A percentile compares a stretch with the other conserved stretches of the same genome.
Conservation (phyloP, 1,140 invertebrate genomes). For the Danaus plexippus region DNA sequence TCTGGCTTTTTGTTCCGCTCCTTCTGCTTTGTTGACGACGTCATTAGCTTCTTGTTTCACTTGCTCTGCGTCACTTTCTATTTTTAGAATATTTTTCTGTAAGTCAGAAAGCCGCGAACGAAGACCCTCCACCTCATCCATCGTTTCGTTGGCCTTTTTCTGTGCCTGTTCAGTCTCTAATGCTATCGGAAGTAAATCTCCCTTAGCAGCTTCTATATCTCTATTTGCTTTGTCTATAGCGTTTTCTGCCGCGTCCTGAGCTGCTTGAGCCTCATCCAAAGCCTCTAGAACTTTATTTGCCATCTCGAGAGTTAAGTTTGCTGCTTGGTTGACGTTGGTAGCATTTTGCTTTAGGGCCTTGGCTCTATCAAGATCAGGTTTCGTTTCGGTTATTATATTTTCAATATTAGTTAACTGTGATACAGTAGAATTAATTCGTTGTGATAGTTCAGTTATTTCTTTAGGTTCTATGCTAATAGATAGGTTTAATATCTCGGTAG, state of each 20-base stretch:
- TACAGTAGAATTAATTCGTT: slow-evolving; percentile 89
- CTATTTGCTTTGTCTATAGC: slow-evolving; percentile 86
- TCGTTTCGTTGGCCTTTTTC: slow-evolving; percentile 80
- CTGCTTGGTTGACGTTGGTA: slow-evolving; percentile 81
- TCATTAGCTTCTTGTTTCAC: slow-evolving; percentile 73
- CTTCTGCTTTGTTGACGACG: slow-evolving; percentile 64
- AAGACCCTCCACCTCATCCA: slow-evolving; percentile 77
- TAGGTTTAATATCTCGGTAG: slow-evolving; percentile 80
- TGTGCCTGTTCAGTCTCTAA: slow-evolving; percentile 82
- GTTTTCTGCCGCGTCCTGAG: slow-evolving; percentile 82
- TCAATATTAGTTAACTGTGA: slow-evolving; percentile 91
- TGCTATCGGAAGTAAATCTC: slow-evolving; percentile 77
- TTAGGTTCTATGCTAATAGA: slow-evolving; percentile 80
- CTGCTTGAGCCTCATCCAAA: slow-evolving; percentile 78
- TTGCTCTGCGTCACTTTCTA: slow-evolving; percentile 76
- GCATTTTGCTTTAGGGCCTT: slow-evolving; percentile 83
- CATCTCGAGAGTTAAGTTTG: slow-evolving; percentile 72
- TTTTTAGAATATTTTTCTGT: slow-evolving; percentile 83
- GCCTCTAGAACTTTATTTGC: slow-evolving; percentile 74
- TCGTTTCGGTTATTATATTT: slow-evolving; percentile 88
- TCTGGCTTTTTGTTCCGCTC: slow-evolving; percentile 60
- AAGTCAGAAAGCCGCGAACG: slow-evolving; percentile 79
- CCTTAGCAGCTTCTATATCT: slow-evolving; percentile 83
- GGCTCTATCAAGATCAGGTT: slow-evolving; percentile 82
- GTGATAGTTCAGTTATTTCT: slow-evolving; percentile 87